Base-by-base conservation (phyloP, 2,888 invertebrate species). In the Anorthoa munda region DNA sequence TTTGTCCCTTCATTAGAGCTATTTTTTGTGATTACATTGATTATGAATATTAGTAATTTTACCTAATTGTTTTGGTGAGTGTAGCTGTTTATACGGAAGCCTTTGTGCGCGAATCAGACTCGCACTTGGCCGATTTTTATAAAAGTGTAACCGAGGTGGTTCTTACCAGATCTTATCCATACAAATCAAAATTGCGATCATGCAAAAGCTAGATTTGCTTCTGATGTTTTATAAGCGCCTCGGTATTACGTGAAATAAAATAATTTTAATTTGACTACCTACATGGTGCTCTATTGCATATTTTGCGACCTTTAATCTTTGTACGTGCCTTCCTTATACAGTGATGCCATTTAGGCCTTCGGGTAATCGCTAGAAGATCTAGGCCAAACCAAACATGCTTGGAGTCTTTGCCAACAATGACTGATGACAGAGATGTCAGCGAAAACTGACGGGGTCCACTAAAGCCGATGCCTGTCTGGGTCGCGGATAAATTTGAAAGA, bases 301-400 rank as follows among this genome's bases (percentile, higher is more conserved):
- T 39, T 46, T 51, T 39, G 13, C 9, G 55, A 67, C 59, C 66
- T 79, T 64, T 83, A 26, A 55, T 66, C 51, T 46, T 64, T 55
- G 21, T 58, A 64, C 60, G 61, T 73, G 55, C 21, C 66, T 46
- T n/a, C 11, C 15, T 15, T 71, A 56, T 63, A 39, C 23, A 59
- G 5, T 55, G 17, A 3, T 53, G 46, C 1, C 15, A 56, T 51
- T 61, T 4, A 26, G 12, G 21, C 61, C 39, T 77, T 77, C 51
- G n/a, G 17, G 18, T 64, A 50, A 53, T 53, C 46, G 7, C 13
- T 53, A 0, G 13, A 48, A 81, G 58, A 81, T 81, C 75, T 81
- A 60, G 60, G 17, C 21, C 26, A 60, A 51, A n/a, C 9, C 50
- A 45, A 79, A 18, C 11, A 50, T 18, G 69, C 11, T 53, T 23